Evolutionary conservation across 64 coral and sea anemone species (phyloP), one percentile per base, ranked within the genome.

Genomic region (Platygyra sinensis): DNA sequence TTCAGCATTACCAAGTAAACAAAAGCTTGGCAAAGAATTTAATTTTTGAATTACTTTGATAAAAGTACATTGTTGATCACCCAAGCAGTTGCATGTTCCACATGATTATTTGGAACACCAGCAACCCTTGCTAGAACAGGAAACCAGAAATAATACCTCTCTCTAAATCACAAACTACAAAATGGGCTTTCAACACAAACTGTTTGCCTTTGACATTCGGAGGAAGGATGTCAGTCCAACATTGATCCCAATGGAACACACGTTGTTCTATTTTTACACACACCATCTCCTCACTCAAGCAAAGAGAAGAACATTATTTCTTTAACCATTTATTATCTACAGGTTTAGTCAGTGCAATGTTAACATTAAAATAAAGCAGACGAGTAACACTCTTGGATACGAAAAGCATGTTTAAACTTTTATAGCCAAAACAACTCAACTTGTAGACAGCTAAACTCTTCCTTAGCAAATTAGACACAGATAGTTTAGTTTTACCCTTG

Each of bases 21-120:
- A 85, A 72, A 71, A 72, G 62, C 62, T 85, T 42, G 52, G 63
- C 81, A 67, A 85, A 71, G 17, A 33, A 42, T n/a, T 13, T 10
- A 72, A 49, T 22, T 85, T 85, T 85, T 64, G 42, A 20, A 85
- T 67, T 19, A 50, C 64, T 64, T 71, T 85, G 81, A 85, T 85
- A 72, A 85, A 10, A 85, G 62, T 49, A 46, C 42, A 51, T 71
- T 85, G 39, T 51, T 85, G 81, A 85, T 22, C 61, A 85, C 81
- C 38, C 81, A 71, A 83, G 60, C 80, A 83, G 17, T 71, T 85
- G 33, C 81, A 50, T 25, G 62, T 50, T 67, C 12, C 36, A 36
- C 30, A 67, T 69, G 30, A 83, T n/a, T 19, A 67, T 39, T 62
- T 65, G 3, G 32, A 42, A 24, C 31, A 67, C 33, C 52, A 11